Evolutionary conservation across 2,888 invertebrate species (phyloP).

Genomic region (Papilio elwesi): DNA sequence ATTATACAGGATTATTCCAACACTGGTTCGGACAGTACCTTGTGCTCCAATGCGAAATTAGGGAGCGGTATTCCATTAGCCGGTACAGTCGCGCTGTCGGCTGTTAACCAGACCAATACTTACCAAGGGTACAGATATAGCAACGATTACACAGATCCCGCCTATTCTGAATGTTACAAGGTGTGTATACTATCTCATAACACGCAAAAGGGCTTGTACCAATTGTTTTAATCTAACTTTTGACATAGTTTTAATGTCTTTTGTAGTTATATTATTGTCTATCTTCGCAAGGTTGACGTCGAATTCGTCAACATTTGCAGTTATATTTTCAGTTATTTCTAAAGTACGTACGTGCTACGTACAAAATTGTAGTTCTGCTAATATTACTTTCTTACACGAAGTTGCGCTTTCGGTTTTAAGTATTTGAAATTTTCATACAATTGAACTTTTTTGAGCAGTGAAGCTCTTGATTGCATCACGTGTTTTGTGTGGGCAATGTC

Average conservation of each 20-base stretch:
- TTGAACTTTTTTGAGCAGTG: background rate
- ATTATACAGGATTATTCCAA: slow-evolving; percentile 83
- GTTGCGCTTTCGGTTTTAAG: background rate
- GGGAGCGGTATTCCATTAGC: slow-evolving; percentile 89
- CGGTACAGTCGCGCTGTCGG: slow-evolving; percentile 89
- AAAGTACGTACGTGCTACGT: background rate
- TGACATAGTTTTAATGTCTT: background rate
- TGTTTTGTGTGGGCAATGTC: no score
- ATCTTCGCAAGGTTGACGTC: background rate
- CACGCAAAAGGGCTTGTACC: slow-evolving; percentile 25
- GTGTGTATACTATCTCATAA: slow-evolving; percentile 51
- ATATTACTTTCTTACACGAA: background rate
- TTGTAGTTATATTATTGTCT: background rate
- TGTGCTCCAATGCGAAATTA: slow-evolving; percentile 77
- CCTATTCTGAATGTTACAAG: slow-evolving; percentile 90
- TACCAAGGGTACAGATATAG: slow-evolving; percentile 85
- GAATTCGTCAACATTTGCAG: background rate
- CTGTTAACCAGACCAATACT: slow-evolving; percentile 85
- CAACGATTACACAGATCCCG: slow-evolving; percentile 91
- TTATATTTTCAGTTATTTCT: background rate
- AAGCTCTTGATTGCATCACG: background rate
- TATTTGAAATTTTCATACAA: background rate
- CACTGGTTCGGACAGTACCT: slow-evolving; percentile 84
- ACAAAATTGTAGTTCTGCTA: background rate
- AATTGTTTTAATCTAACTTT: slow-evolving; percentile 6